Evolutionary conservation across 37 sponge, comb jelly and placozoan species (phyloP), one percentile per base, ranked within the genome.

Genomic region (Ephydatia muelleri): DNA sequence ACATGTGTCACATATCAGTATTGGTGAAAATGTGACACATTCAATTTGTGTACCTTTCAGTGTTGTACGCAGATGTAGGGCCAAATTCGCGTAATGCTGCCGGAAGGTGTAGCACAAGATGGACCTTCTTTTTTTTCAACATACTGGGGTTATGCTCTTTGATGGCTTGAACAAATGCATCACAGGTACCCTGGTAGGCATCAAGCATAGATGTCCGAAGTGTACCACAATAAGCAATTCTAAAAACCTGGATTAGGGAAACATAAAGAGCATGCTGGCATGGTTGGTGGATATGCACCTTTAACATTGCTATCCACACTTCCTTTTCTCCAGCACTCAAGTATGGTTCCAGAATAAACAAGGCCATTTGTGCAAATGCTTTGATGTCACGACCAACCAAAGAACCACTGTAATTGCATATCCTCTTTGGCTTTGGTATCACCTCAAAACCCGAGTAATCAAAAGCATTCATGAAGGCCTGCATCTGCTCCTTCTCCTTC

Each of bases 1-100:
- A 34, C 36, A 34, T 73, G 47, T 57, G n/a, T n/a, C n/a, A n/a
- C n/a, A n/a, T n/a, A 57, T 57, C 57, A 43, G 47, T 43, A 43
- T 43, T 43, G 47, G 8, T 43, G 47, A 43, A 43, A 43, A 43
- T 43, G 47, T n/a, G n/a, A n/a, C n/a, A n/a, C n/a, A n/a, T n/a
- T 43, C 57, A 57, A 57, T 57, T 57, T 57, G 57, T 57, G 57
- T 57, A 86, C 86, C 86, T 86, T 69, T 86, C 80, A 71, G 80
- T 86, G 38, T 70, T 86, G 69, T 38, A 86, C 14, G 47, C 37
- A 35, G 64, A 33, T 77, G 86, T 28, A 30, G 86, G 80, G 34
- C 80, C 86, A 79, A 86, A 86, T 32, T 86, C 75, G 21, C 38
- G 48, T n/a, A 86, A 79, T 47, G 39, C 47, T 21, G 79, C 80